Evolutionary conservation across 2,888 invertebrate species (phyloP).

Genomic region (Lagria hirta): DNA sequence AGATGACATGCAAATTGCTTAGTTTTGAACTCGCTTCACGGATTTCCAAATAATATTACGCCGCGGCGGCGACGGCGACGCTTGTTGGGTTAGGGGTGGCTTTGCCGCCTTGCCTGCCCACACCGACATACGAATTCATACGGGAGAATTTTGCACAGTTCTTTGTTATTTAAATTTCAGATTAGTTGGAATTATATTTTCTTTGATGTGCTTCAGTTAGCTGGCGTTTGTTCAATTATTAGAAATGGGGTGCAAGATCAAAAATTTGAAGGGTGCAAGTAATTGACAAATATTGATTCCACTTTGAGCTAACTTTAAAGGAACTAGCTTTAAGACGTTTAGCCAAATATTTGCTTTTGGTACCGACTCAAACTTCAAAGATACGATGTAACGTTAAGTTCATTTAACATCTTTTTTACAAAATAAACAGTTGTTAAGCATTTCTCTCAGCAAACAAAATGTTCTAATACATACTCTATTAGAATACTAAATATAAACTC

Average conservation of each 20-base stretch:
- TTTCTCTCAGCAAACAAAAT: too few relatives aligned
- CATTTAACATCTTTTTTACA: constrained; percentile 1
- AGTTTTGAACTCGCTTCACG: constrained; percentile 46
- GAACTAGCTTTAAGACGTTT: constrained; percentile 27
- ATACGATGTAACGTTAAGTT: background rate
- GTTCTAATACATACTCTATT: too few relatives aligned
- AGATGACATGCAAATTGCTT: constrained; percentile 48
- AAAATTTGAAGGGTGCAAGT: constrained; percentile 24
- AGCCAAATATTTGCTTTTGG: constrained; percentile 33
- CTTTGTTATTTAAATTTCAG: constrained; percentile 48
- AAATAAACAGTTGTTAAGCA: too few relatives aligned
- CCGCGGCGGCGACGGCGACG: constrained; percentile 25
- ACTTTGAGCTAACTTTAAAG: constrained; percentile 25
- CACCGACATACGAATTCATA: constrained; percentile 38
- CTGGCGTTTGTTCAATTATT: constrained; percentile 30
- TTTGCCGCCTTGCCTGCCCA: too few relatives aligned
- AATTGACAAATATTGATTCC: constrained; percentile 36
- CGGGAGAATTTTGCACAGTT: constrained; percentile 40
- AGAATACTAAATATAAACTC: too few relatives aligned
- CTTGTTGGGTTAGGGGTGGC: too few relatives aligned
- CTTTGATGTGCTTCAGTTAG: constrained; percentile 28
- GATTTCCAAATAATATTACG: constrained; percentile 43
- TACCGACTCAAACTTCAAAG: background rate
- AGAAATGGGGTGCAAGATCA: constrained; percentile 23
- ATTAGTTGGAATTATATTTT: constrained; percentile 34